phyloP scores from a whole-genome alignment of 2,797 vertebrate species.

The Tiaroga cobitis region DNA sequence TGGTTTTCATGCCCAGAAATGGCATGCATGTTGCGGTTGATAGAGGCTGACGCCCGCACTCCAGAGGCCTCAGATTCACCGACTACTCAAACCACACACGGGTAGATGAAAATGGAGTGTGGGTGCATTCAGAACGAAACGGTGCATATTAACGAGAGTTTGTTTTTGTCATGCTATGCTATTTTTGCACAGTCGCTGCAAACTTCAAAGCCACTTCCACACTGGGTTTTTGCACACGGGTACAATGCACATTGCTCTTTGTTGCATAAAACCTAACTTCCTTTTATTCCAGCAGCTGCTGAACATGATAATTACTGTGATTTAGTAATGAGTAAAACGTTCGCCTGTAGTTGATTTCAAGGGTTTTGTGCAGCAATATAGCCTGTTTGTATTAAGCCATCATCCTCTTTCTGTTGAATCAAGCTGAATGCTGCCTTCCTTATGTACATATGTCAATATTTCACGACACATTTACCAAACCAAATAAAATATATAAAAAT shows the following conservation, averaged over 20 bases:
- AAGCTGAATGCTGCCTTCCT: neutral
- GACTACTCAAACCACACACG: conserved; percentile 53
- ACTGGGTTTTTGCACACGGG: neutral
- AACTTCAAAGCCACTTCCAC: conserved; percentile 35
- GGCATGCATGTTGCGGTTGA: conserved; percentile 58
- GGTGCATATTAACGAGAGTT: conserved; percentile 29
- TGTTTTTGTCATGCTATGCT: conserved; percentile 42
- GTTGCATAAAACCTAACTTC: neutral
- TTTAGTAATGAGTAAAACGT: neutral
- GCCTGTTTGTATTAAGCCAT: neutral
- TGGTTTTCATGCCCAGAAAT: conserved; percentile 60
- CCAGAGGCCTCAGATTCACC: conserved; percentile 45
- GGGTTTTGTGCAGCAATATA: neutral
- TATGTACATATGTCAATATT: neutral
- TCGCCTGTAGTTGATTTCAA: neutral
- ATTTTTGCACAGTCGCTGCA: conserved; percentile 47
- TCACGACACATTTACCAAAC: conserved; percentile 24
- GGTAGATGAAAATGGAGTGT: conserved; percentile 54
- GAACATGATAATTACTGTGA: neutral
- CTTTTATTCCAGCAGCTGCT: conserved; percentile 6
- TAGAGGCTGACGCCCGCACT: conserved; percentile 51
- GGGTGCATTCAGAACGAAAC: conserved; percentile 36
- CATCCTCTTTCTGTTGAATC: conserved; percentile 2
- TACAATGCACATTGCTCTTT: neutral
- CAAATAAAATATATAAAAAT: neutral